A percentile compares a stretch with the other conserved stretches of the same genome.
Conservation (phyloP, 2,888 invertebrate species). For the Stegophylla sp. region DNA sequence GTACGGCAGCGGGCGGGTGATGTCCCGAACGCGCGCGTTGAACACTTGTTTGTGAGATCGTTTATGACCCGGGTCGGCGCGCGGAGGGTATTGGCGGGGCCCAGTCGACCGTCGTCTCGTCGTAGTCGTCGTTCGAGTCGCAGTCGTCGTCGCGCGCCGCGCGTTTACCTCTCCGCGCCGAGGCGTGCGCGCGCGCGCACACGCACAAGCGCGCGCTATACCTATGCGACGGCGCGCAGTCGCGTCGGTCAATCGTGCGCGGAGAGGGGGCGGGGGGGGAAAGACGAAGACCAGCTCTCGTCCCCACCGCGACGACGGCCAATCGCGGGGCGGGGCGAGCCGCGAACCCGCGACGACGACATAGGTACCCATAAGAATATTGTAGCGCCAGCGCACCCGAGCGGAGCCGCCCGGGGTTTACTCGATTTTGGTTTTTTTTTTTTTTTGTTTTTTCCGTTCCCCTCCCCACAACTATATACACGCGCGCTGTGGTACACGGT, state of each 20-base stretch:
- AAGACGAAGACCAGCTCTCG: neutral
- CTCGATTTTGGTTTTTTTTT: neutral
- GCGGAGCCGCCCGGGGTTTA: neutral
- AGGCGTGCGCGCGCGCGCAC: constrained; percentile 14
- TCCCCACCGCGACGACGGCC: neutral
- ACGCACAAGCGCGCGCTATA: neutral
- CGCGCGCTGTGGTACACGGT: no score
- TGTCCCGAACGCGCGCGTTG: constrained; percentile 60
- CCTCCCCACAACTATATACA: neutral
- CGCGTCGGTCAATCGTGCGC: neutral
- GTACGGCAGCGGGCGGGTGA: constrained; percentile 61
- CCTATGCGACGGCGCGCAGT: neutral
- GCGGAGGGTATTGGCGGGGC: constrained; percentile 64
- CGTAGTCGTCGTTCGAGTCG: constrained; percentile 64
- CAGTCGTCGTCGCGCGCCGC: constrained; percentile 67
- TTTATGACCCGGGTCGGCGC: constrained; percentile 63
- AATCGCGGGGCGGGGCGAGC: neutral
- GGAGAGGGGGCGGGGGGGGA: constrained; percentile 11
- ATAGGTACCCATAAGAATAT: no score
- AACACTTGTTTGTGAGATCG: constrained; percentile 51
- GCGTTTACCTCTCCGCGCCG: constrained; percentile 63
- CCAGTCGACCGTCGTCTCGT: constrained; percentile 64
- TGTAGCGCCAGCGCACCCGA: neutral
- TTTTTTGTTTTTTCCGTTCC: neutral
- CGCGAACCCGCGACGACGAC: neutral